Percentiles rank a stretch among this genome's conserved stretches.
Conservation (phyloP, 1,140 invertebrate genomes). For the Ceratosolen fusciceps region DNA sequence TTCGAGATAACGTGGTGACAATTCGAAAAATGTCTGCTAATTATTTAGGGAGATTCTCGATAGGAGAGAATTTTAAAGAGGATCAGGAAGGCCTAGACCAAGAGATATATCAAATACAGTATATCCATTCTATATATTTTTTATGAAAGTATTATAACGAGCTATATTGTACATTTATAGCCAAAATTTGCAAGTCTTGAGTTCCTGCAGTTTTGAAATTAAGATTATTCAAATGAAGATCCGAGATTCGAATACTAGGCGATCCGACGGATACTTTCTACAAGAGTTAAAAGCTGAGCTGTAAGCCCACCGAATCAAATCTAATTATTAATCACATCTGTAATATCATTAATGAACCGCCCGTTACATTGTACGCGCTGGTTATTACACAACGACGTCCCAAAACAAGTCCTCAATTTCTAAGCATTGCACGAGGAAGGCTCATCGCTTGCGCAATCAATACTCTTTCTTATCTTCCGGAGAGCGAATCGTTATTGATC, state of each 20-base stretch:
- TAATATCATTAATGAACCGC: not conserved
- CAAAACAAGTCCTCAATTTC: not conserved
- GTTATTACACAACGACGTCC: not conserved
- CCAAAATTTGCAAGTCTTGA: not conserved
- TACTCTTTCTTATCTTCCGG: too few relatives aligned
- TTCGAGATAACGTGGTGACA: not conserved
- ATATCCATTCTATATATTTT: slow-evolving; percentile 10
- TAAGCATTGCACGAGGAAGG: not conserved
- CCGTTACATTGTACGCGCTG: not conserved
- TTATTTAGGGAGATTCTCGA: not conserved
- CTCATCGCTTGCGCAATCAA: not conserved
- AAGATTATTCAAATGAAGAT: not conserved
- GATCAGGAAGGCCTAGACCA: not conserved
- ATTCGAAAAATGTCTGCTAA: not conserved
- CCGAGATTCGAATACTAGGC: too few relatives aligned
- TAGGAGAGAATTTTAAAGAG: not conserved
- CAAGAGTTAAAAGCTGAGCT: slow-evolving; percentile 9
- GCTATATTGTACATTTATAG: slow-evolving; percentile 6
- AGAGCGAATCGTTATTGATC: slow-evolving; percentile 28
- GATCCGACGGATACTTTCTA: slow-evolving; percentile 7
- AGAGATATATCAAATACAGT: not conserved
- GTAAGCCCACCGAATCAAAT: slow-evolving; percentile 9
- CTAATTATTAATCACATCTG: not conserved
- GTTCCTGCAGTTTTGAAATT: slow-evolving; percentile 2
- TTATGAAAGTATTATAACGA: slow-evolving; percentile 23